Base-by-base conservation (phyloP, 1,140 invertebrate species). In the Chlorops oryzae region DNA sequence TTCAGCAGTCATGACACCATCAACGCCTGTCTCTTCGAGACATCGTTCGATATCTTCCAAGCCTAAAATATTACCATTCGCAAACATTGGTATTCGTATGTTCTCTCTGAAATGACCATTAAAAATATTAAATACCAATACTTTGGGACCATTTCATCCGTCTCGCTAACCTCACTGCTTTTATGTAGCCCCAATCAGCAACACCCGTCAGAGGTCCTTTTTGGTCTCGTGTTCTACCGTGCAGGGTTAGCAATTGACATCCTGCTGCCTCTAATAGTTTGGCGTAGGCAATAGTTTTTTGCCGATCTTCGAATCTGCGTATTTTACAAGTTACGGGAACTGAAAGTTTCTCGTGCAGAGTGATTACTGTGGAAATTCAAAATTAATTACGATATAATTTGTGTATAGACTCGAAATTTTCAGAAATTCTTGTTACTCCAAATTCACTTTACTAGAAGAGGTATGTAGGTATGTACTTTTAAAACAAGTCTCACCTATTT, bases 1-100 rank as follows among this genome's bases (percentile, higher is more conserved):
- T 76, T 98, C 96, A 55, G 88, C 86, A 68, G 83, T 83, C 90
- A 93, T 92, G 0, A 93, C 86, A 18, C 90, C 95, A 68, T 92
- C 79, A 10, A 86, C 92, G 13, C 87, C 87, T 2, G 94, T 98
- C 54, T 83, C 83, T 53, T 84, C 73, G 22, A 99, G 71, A 69
- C 96, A 99, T 42, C 82, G 77, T 34, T 89, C 70, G 0, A 95
- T 83, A 79, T 99, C 96, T 64, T 85, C 80, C 47, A 92, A 70
- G 61, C 86, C 90, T 68, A 98, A 90, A 55, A 99, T 95, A 65
- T 99, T 99, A 5, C 96, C 96, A 79, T 99, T 99, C 5, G 95
- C 93, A 67, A 98, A 84, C 51, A 99, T 88, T 20, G 96, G 96
- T 60, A 99, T 88, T 49, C 81, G 85, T 6, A 98, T 82, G 48